Evolutionary conservation across 2,113 vertebrate genomes (phyloP).

Genomic region (Monopterus albus): DNA sequence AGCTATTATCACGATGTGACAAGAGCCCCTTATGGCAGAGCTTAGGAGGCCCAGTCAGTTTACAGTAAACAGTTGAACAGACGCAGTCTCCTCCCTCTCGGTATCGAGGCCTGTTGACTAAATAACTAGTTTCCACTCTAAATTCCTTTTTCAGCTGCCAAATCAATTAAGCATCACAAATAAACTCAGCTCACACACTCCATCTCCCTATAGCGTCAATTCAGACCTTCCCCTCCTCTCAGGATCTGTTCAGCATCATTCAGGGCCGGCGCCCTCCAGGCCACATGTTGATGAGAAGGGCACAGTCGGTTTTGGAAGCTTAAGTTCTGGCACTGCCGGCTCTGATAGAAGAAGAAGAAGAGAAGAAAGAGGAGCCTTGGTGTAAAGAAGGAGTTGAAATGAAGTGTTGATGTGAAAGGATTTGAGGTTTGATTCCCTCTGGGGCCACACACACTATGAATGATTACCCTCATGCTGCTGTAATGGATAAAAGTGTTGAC

Average conservation of each 20-base stretch:
- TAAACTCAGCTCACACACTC: constrained; percentile 50
- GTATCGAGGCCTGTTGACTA: constrained; percentile 56
- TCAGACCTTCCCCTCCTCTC: constrained; percentile 12
- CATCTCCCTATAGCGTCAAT: constrained; percentile 47
- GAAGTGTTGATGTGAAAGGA: constrained; percentile 48
- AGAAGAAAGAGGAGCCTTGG: constrained; percentile 30
- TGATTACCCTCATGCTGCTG: constrained; percentile 34
- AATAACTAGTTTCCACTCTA: constrained; percentile 48
- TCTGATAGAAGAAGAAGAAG: constrained; percentile 37
- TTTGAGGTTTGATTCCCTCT: constrained; percentile 40
- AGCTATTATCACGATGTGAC: constrained; percentile 62
- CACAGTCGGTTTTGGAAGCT: constrained; percentile 62
- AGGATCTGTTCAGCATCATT: background rate
- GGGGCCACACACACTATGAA: constrained; percentile 33
- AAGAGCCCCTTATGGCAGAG: constrained; percentile 70
- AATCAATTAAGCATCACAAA: constrained; percentile 76
- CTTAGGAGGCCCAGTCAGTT: constrained; percentile 70
- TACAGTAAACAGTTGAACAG: constrained; percentile 61
- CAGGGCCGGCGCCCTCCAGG: constrained; percentile 52
- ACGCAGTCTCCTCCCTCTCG: constrained; percentile 52
- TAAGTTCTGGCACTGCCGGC: constrained; percentile 55
- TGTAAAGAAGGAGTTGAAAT: constrained; percentile 16
- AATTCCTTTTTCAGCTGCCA: constrained; percentile 42
- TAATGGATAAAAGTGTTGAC: constrained; percentile 41
- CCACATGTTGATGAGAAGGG: constrained; percentile 64